Base-by-base conservation (phyloP, 1,140 invertebrate genomes). In the Dendroctonus valens region DNA sequence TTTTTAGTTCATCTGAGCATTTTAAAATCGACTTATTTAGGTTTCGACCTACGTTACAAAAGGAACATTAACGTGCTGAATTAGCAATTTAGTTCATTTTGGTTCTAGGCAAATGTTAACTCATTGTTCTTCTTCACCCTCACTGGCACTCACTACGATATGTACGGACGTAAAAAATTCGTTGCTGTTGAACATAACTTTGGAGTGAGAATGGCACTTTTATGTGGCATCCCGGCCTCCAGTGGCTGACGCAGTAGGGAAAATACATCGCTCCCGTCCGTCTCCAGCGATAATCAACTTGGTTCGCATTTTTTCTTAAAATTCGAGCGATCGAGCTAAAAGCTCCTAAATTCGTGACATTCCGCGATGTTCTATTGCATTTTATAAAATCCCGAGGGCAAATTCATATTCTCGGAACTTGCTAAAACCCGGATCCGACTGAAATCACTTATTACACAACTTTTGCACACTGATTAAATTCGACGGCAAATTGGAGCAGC, bases 181-280 rank as follows among this genome's bases (percentile, higher is more conserved):
- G 70, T 69, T 65, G 71, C 54, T 41, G 53, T 9, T 38, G 53
- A 40, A 55, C 63, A 69, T 60, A 48, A 41, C 15, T 58, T 11
- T 49, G 42, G 9, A 50, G 54, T 46, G 26, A n/a, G 46, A 52
- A 41, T 26, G 59, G 49, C 48, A 40, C 50, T 52, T 51, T 71
- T 67, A 71, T 57, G 68, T 65, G 41, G 52, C 64, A 42, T 66
- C 54, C 15, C 58, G 42, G 37, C 57, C 55, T 40, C n/a, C 62
- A 49, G 9, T 39, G 14, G 42, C 65, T 41, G 58, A 15, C 26
- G 55, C 40, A 51, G 67, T 72, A 53, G 73, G 75, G 60, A 76
- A 76, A 42, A 74, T 59, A 38, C 73, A 70, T 61, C 74, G 58
- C 68, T 76, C 73, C 53, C 75, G 64, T 61, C 74, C 74, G 68